Conservation (phyloP, 2,888 invertebrate species). For the Diplolepis rosae region DNA sequence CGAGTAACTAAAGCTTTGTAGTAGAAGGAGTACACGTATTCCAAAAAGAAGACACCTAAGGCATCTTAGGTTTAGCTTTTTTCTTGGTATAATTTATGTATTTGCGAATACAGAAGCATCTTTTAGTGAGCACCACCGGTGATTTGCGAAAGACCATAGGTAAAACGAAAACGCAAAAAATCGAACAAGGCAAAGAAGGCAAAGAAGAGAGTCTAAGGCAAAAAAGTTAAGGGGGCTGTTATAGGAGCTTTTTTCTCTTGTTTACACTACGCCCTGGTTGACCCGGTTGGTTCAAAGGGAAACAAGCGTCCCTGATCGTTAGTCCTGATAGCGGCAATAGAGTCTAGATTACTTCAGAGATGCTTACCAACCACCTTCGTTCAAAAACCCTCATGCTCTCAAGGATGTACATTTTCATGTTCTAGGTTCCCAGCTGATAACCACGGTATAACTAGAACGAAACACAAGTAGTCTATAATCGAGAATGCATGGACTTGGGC, state of each 20-base stretch:
- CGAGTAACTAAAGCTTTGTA: too few relatives aligned
- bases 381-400: neutral
- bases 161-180: neutral
- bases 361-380: constrained; percentile 49
- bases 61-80: too few relatives aligned
- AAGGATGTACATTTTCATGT: constrained; percentile 4
- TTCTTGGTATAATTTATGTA: too few relatives aligned
- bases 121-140: neutral
- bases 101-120: neutral
- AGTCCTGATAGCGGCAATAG: constrained; percentile 65
- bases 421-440: constrained; percentile 48
- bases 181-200: neutral
- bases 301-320: constrained; percentile 63
- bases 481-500: constrained; percentile 57
- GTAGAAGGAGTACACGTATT: too few relatives aligned
- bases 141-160: neutral
- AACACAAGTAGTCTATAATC: constrained; percentile 55
- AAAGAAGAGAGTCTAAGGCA: neutral
- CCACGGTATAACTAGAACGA: constrained; percentile 44
- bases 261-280: constrained; percentile 65
- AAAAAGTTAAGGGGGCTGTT: constrained; percentile 50
- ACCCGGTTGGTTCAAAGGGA: constrained; percentile 67
- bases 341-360: constrained; percentile 67
- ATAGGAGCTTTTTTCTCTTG: constrained; percentile 61
- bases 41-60: too few relatives aligned